Conservation (phyloP, 2,888 invertebrate genomes). For the Agapostemon virescens region DNA sequence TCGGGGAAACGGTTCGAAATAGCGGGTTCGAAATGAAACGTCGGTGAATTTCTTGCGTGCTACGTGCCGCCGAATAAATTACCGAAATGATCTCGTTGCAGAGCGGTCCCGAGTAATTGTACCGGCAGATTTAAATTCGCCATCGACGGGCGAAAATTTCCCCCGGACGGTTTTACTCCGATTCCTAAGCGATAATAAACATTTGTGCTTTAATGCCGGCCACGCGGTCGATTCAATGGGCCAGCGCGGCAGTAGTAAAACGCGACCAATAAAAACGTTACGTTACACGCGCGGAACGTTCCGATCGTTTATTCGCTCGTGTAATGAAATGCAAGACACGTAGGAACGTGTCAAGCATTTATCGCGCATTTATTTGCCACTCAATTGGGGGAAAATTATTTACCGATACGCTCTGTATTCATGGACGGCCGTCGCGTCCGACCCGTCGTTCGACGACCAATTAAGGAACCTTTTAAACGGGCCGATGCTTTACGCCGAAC, state of each 20-base stretch:
- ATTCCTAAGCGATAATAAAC: conserved; percentile 38
- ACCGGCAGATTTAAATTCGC: conserved; percentile 13
- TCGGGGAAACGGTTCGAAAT: not conserved
- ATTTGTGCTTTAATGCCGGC: conserved; percentile 36
- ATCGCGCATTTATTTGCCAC: conserved; percentile 31
- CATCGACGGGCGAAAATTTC: conserved; percentile 19
- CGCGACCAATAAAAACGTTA: conserved; percentile 31
- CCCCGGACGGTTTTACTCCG: not conserved
- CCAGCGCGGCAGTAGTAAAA: not conserved
- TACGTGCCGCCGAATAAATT: conserved; percentile 15
- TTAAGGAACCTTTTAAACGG: not conserved
- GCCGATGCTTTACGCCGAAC: not conserved
- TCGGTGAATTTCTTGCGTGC: conserved; percentile 2
- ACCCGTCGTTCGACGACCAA: not conserved
- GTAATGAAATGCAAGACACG: conserved; percentile 40
- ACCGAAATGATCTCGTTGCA: conserved; percentile 19
- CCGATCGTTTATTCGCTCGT: conserved; percentile 18
- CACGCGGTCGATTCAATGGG: not conserved
- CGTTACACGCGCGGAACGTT: conserved; percentile 10
- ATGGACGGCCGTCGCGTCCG: not conserved
- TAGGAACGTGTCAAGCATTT: conserved; percentile 15
- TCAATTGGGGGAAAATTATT: conserved; percentile 30
- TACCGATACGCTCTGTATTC: not conserved
- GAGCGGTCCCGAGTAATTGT: conserved; percentile 14
- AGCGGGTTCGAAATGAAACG: not conserved